Percentiles rank a stretch among this genome's conserved stretches.
phyloP scores from a whole-genome alignment of 2,888 invertebrate genomes.

The Fragum fragum region DNA sequence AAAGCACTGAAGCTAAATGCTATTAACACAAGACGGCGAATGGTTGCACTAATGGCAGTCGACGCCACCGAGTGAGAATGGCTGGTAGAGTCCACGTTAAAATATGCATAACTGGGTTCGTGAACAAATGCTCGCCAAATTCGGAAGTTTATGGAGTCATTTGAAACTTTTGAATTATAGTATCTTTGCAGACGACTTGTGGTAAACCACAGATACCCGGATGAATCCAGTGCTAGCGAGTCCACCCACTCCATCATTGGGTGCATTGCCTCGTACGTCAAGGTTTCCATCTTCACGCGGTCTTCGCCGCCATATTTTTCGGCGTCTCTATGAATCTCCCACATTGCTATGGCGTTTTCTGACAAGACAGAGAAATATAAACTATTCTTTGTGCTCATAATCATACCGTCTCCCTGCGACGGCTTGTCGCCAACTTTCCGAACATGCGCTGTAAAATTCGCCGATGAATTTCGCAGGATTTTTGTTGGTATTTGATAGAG shows the following conservation, averaged over 20 bases:
- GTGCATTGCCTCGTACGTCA: conserved; percentile 63
- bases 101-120: conserved; percentile 67
- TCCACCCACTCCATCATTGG: conserved; percentile 77
- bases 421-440: conserved; percentile 72
- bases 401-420: conserved; percentile 73
- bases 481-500: conserved; percentile 75
- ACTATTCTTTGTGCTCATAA: conserved; percentile 70
- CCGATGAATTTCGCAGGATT: conserved; percentile 57
- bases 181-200: conserved; percentile 73
- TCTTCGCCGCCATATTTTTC: conserved; percentile 57
- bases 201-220: conserved; percentile 77
- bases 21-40: not conserved
- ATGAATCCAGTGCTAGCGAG: conserved; percentile 73
- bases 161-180: conserved; percentile 50
- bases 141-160: conserved; percentile 62
- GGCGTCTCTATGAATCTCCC: conserved; percentile 66
- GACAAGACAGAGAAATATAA: conserved; percentile 74
- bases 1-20: not conserved
- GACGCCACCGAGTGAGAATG: not conserved
- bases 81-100: conserved; percentile 23
- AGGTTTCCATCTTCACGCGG: conserved; percentile 54
- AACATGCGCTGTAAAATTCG: conserved; percentile 48
- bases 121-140: conserved; percentile 68
- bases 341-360: conserved; percentile 72
- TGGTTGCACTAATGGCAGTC: too few relatives aligned